Base-by-base conservation (phyloP, 2,113 vertebrate species). In the Butorides virescens region DNA sequence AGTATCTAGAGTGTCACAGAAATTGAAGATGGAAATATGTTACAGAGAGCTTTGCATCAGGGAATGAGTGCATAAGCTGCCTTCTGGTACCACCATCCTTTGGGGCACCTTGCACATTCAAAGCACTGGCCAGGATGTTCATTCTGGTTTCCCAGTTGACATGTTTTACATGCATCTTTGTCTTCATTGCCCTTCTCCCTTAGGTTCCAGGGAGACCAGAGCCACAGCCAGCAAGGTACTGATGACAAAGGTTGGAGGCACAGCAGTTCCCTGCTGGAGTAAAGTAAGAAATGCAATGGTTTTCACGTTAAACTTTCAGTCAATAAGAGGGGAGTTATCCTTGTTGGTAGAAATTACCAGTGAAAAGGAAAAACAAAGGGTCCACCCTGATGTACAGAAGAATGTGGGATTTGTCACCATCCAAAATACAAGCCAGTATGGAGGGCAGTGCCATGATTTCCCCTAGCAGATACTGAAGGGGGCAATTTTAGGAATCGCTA, bases 401-500 rank as follows among this genome's bases (percentile, higher is more conserved):
- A 70, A 70, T 27, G 8, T n/a, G 36, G 44, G 5, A 8, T 92
- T 76, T 86, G 42, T 37, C 66, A 74, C 10, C 30, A 49, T 8
- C 8, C 36, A 63, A 84, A 67, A 11, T 5, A 2, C 16, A 91
- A 50, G n/a, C 7, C 26, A 17, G 1, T 11, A 58, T 3, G 17
- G 56, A 50, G 18, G 29, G 15, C 19, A 71, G n/a, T 44, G 52
- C 4, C 15, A 15, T 34, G 14, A 34, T 78, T 72, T 17, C 23
- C 37, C 21, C 36, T 39, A 8, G 5, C 32, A 53, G 36, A 65
- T 32, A 30, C 4, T 29, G 50, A 88, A 53, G 29, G 0, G 4
- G 3, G 4, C 1, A 47, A 6, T 50, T 76, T 10, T 1, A 25
- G 32, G 52, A 75, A 63, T 47, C 0, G 0, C 32, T 58, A 4